Conservation (phyloP, 2,797 vertebrate genomes). For the Champsocephalus gunnari region DNA sequence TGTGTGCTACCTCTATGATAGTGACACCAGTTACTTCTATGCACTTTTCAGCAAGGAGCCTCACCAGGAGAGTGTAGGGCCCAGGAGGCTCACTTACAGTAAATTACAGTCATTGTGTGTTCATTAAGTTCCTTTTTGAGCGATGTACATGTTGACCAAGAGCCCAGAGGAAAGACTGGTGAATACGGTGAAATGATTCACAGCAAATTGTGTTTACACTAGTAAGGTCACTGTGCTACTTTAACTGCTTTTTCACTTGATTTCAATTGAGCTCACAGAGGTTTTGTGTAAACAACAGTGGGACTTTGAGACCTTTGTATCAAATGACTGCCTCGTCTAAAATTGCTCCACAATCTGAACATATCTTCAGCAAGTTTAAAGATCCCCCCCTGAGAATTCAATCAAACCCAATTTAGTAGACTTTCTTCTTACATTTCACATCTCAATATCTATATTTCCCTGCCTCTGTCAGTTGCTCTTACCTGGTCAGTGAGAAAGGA, state of each 20-base stretch:
- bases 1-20: neutral
- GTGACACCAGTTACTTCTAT: neutral
- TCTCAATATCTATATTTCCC: neutral
- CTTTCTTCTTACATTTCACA: conserved; percentile 2
- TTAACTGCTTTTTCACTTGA: conserved; percentile 3
- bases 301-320: neutral
- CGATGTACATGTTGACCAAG: neutral
- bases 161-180: neutral
- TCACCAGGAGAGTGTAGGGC: too few relatives aligned
- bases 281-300: neutral
- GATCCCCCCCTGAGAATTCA: neutral
- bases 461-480: conserved; percentile 3
- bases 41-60: neutral
- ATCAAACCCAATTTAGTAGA: neutral
- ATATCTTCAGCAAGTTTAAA: neutral
- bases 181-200: too few relatives aligned
- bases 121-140: conserved; percentile 3
- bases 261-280: conserved; percentile 12
- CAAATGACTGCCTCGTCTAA: neutral
- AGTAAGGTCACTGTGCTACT: neutral
- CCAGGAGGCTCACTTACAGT: neutral
- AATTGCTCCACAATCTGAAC: neutral
- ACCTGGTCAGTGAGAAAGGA: conserved; percentile 99
- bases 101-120: neutral
- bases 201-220: conserved; percentile 15